Evolutionary conservation across 1,140 invertebrate genomes (phyloP).

Genomic region (Rhagoletis zephyria): DNA sequence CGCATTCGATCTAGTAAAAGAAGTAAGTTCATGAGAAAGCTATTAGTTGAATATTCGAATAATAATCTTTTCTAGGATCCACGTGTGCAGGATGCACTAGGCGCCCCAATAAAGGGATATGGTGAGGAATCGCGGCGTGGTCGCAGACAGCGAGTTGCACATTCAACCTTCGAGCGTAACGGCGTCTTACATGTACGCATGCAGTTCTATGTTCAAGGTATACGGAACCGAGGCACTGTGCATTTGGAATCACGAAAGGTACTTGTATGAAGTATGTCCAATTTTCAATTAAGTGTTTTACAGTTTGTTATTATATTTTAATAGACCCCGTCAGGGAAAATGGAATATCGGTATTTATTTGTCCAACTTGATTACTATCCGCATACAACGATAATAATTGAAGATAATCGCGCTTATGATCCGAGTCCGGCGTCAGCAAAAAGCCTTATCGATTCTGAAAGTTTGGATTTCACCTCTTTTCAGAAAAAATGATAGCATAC

Average conservation of each 20-base stretch:
- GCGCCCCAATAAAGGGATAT: slow-evolving; percentile 89
- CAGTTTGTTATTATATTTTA: slow-evolving; percentile 66
- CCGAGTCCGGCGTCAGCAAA: slow-evolving; percentile 54
- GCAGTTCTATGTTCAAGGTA: slow-evolving; percentile 91
- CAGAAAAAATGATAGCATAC: slow-evolving; percentile 37
- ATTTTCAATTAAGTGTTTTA: background rate
- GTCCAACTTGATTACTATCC: slow-evolving; percentile 86
- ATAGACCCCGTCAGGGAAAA: slow-evolving; percentile 83
- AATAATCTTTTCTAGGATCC: background rate
- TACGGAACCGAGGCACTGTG: slow-evolving; percentile 84
- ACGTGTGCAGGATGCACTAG: slow-evolving; percentile 78
- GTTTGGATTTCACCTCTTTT: slow-evolving; percentile 13
- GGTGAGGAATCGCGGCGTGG: slow-evolving; percentile 88
- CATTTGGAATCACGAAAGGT: slow-evolving; percentile 90
- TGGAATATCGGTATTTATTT: slow-evolving; percentile 87
- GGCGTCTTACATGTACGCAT: slow-evolving; percentile 87
- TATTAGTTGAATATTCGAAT: background rate
- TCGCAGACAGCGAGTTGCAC: slow-evolving; percentile 81
- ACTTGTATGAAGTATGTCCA: slow-evolving; percentile 58
- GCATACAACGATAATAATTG: slow-evolving; percentile 81
- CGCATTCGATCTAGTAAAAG: slow-evolving; percentile 83
- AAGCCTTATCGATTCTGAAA: background rate
- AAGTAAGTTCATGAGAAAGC: slow-evolving; percentile 68
- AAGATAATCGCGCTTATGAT: slow-evolving; percentile 79
- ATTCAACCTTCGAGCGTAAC: slow-evolving; percentile 82